Conservation (phyloP, 2,113 vertebrate species). For the Centropus unirufus region DNA sequence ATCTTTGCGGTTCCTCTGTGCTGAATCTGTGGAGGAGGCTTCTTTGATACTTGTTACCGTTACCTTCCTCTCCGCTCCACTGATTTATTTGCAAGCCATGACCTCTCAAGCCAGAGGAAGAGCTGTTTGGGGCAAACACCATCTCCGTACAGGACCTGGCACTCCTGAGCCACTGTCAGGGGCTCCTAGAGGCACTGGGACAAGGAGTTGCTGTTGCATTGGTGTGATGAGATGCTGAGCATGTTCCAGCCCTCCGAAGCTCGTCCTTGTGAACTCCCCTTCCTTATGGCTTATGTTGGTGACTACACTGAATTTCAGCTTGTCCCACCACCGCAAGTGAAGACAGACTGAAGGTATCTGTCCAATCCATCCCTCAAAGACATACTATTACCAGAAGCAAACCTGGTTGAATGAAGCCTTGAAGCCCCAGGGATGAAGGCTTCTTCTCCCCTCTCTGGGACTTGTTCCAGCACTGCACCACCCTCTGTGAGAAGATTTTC, state of each 20-base stretch:
- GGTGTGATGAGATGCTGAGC: background rate
- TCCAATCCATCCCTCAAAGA: background rate
- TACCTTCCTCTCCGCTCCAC: background rate
- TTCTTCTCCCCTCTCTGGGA: accelerated
- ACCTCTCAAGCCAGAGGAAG: background rate
- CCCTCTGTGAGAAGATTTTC: background rate
- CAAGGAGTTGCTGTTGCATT: background rate
- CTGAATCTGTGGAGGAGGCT: accelerated
- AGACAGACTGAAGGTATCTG: background rate
- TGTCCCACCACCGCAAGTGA: background rate
- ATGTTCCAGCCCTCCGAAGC: background rate
- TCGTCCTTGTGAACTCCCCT: background rate
- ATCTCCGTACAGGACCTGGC: background rate
- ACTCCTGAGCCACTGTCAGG: accelerated
- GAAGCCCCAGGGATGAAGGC: background rate
- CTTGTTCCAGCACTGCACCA: background rate
- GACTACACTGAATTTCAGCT: background rate
- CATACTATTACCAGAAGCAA: background rate
- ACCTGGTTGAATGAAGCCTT: background rate
- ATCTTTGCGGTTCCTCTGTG: background rate
- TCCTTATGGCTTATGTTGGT: accelerated
- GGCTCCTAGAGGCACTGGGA: background rate
- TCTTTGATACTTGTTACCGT: background rate
- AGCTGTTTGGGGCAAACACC: background rate
- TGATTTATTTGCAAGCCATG: background rate